Conservation (phyloP, 1,140 invertebrate species). For the Dreissena rostriformis region DNA sequence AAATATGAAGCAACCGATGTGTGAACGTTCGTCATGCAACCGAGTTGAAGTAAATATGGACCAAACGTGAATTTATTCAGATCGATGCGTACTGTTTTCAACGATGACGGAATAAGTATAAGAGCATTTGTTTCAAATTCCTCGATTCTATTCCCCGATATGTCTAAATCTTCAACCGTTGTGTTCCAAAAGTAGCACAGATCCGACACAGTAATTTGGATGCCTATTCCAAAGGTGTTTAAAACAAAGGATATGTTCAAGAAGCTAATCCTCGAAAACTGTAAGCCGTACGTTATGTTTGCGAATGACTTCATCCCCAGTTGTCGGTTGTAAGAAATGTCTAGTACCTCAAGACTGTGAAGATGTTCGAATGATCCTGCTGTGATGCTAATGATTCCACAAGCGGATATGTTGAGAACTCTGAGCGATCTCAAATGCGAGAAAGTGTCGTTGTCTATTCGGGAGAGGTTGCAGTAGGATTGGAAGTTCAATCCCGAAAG, state of each 20-base stretch:
- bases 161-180: background rate
- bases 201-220: background rate
- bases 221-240: conserved; percentile 17
- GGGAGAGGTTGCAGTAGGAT: no score
- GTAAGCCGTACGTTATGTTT: conserved; percentile 40
- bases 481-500: no score
- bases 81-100: background rate
- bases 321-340: conserved; percentile 36
- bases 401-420: conserved; percentile 42
- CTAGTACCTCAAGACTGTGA: conserved; percentile 24
- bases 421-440: no score
- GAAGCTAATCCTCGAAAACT: conserved; percentile 28
- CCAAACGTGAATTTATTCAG: background rate
- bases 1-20: background rate
- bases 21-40: background rate
- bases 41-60: background rate
- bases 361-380: conserved; percentile 25
- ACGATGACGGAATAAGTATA: background rate
- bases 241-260: conserved; percentile 31
- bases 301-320: conserved; percentile 35
- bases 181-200: conserved; percentile 54
- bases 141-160: no score
- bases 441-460: no score
- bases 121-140: no score
- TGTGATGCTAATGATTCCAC: conserved; percentile 33